Evolutionary conservation across 2,797 vertebrate genomes (phyloP).

Genomic region (Alca torda): DNA sequence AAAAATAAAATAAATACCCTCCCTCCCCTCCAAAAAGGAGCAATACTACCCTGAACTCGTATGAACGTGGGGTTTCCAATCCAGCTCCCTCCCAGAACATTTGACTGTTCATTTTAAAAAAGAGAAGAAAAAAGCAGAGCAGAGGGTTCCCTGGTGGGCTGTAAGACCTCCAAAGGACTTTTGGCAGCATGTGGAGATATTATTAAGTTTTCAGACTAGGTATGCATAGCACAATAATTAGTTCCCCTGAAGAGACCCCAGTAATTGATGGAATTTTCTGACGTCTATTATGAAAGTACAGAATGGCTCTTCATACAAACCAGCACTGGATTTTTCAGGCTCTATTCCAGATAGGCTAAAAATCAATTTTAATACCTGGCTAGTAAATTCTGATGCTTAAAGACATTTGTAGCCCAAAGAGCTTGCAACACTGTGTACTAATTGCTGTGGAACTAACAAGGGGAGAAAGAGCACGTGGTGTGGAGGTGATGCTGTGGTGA

Average conservation of each 20-base stretch:
- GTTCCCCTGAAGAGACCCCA: slow-evolving; percentile 41
- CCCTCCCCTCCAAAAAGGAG: not conserved
- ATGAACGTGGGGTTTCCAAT: not conserved
- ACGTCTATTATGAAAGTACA: not conserved
- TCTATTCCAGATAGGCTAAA: not conserved
- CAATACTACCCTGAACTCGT: not conserved
- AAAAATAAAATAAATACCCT: not conserved
- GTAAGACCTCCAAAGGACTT: slow-evolving; percentile 41
- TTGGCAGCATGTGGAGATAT: slow-evolving; percentile 26
- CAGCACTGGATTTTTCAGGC: not conserved
- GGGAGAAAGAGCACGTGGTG: rapidly evolving
- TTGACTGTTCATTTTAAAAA: slow-evolving; percentile 3
- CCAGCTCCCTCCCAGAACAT: not conserved
- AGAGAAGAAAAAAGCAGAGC: not conserved
- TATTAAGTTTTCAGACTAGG: slow-evolving; percentile 50
- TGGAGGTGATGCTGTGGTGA: not conserved
- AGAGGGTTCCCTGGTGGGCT: slow-evolving; percentile 3
- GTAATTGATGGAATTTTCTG: slow-evolving; percentile 40
- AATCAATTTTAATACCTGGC: not conserved
- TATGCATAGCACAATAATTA: slow-evolving; percentile 26
- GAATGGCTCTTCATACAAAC: not conserved
- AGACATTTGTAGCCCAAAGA: not conserved
- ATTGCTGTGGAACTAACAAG: not conserved
- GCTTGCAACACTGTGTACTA: not conserved
- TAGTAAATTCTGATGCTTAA: not conserved